phyloP scores from a whole-genome alignment of 2,797 vertebrate genomes.

The Hemitrygon akajei region DNA sequence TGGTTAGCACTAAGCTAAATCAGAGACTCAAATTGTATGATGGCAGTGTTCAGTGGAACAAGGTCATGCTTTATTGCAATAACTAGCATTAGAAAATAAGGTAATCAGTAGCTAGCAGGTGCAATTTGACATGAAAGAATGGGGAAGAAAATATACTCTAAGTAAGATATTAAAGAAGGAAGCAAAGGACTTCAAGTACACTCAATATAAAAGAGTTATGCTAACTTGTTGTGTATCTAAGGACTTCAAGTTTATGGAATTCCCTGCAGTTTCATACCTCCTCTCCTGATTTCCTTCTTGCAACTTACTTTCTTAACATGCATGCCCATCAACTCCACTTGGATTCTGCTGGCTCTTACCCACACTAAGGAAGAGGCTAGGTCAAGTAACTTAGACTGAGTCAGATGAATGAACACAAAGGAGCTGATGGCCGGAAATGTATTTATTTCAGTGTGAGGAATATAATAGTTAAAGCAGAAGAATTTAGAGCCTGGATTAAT shows the following conservation, averaged over 20 bases:
- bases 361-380: no score
- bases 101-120: neutral
- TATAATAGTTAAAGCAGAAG: no score
- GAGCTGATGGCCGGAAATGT: no score
- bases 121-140: neutral
- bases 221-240: neutral
- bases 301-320: no score
- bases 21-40: neutral
- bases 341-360: no score
- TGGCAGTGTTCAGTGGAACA: neutral
- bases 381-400: no score
- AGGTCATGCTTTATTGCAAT: neutral
- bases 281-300: no score
- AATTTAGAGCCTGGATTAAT: no score
- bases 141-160: neutral
- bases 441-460: no score
- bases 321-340: no score
- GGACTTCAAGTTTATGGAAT: neutral
- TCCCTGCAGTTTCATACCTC: neutral
- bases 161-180: neutral
- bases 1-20: conserved; percentile 11
- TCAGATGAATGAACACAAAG: no score
- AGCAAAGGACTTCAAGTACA: neutral
- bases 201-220: neutral
- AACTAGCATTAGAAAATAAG: neutral